Percentiles rank a stretch among this genome's conserved stretches.
These are phyloP conservation scores for Cottoperca gobio DNA, from an alignment of 2,797 vertebrate genomes.

Conservation along the genomic window DNA sequence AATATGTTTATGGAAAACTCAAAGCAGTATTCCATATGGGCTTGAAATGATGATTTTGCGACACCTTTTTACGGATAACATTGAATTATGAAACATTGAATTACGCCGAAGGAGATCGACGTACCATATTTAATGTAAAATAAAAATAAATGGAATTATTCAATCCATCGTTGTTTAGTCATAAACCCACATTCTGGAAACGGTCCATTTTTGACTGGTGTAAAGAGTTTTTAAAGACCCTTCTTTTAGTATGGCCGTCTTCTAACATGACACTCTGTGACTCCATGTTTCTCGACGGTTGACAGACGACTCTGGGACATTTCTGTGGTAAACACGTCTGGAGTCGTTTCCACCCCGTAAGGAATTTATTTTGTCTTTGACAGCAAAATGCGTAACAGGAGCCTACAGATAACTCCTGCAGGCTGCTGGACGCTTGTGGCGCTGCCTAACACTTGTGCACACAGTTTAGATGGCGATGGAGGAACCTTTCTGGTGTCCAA, in stretches of 20 bases:
- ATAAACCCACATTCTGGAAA: neutral
- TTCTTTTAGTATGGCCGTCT: neutral
- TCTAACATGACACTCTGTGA: constrained; percentile 20
- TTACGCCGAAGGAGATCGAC: neutral
- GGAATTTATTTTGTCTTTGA: constrained; percentile 42
- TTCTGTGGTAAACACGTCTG: constrained; percentile 44
- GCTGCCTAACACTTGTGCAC: neutral
- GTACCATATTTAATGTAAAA: neutral
- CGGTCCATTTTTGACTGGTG: neutral
- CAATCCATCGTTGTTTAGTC: neutral
- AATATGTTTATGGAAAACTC: neutral
- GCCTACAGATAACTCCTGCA: constrained; percentile 8
- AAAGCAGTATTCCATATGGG: neutral
- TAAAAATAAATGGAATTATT: neutral
- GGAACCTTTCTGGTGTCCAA: neutral
- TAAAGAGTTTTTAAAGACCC: constrained; percentile 2
- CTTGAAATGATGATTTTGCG: neutral
- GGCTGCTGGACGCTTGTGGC: neutral
- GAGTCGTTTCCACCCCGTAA: constrained; percentile 19
- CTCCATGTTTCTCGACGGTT: constrained; percentile 20
- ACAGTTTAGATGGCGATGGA: neutral
- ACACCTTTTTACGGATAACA: too few species aligned
- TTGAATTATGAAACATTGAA: too few species aligned
- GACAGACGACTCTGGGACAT: constrained; percentile 43
- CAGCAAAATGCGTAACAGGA: constrained; percentile 29